phyloP scores from a whole-genome alignment of 2,888 invertebrate species.

The Pollenia griseotomentosa region DNA sequence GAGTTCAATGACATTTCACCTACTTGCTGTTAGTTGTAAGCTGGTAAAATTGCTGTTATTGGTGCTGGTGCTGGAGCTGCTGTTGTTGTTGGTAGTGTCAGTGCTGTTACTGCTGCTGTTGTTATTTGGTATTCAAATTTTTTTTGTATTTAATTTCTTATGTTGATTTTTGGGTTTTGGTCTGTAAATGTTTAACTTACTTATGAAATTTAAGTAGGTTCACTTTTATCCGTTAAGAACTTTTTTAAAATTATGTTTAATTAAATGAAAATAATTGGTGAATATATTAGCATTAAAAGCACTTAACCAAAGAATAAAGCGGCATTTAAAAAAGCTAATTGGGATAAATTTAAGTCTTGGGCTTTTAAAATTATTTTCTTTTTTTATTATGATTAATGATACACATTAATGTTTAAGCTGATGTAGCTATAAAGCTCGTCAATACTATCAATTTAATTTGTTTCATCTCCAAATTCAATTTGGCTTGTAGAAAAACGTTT shows the following conservation, averaged over 20 bases:
- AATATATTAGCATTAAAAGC: no score
- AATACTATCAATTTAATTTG: no score
- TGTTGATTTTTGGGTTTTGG: slow-evolving; percentile 55
- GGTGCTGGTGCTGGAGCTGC: slow-evolving; percentile 48
- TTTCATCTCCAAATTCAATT: no score
- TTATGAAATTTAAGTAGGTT: not conserved
- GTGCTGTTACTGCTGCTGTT: slow-evolving; percentile 29
- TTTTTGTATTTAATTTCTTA: slow-evolving; percentile 48
- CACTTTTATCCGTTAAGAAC: slow-evolving; percentile 14
- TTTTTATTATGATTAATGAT: no score
- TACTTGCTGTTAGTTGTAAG: slow-evolving; percentile 69
- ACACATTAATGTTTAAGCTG: no score
- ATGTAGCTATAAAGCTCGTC: no score
- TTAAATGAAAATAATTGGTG: not conserved
- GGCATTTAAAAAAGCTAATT: no score
- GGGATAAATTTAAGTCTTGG: no score
- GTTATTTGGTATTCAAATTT: slow-evolving; percentile 75
- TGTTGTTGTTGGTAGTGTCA: slow-evolving; percentile 39
- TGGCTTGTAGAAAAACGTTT: no score
- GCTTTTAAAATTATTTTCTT: no score
- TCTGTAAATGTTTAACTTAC: slow-evolving; percentile 42
- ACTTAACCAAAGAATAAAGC: no score
- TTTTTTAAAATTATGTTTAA: not conserved
- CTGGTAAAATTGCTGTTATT: slow-evolving; percentile 48
- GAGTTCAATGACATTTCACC: slow-evolving; percentile 76